Evolutionary conservation across 2,797 vertebrate genomes (phyloP).

Genomic region (Oophaga sylvatica): DNA sequence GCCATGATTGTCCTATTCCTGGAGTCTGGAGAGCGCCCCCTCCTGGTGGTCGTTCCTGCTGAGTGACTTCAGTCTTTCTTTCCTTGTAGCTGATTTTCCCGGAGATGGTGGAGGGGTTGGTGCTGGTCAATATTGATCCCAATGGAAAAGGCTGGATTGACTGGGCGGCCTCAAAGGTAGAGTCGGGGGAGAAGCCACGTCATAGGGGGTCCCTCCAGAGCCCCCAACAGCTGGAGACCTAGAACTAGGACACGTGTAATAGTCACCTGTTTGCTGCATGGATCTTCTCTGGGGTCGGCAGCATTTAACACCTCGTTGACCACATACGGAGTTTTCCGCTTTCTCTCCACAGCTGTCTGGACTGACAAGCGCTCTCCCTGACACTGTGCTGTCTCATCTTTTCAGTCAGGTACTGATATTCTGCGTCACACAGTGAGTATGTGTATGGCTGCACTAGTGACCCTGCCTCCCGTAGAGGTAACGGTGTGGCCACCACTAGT

Average conservation of each 20-base stretch:
- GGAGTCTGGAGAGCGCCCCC: background rate
- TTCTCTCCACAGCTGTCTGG: slow-evolving; percentile 82
- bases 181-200: background rate
- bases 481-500: background rate
- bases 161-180: slow-evolving; percentile 94
- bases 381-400: slow-evolving; percentile 89
- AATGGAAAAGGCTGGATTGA: slow-evolving; percentile 98
- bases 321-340: too few relatives aligned
- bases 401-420: slow-evolving; percentile 89
- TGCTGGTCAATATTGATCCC: slow-evolving; percentile 94
- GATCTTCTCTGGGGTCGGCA: background rate
- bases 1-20: background rate
- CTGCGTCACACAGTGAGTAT: background rate
- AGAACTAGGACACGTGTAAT: background rate
- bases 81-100: slow-evolving; percentile 88
- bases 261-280: background rate
- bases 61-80: background rate
- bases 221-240: too few relatives aligned
- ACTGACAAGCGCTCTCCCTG: slow-evolving; percentile 88
- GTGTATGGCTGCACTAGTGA: background rate
- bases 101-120: slow-evolving; percentile 92
- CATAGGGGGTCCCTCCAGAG: rapidly evolving
- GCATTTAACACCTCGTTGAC: background rate
- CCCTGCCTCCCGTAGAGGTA: background rate
- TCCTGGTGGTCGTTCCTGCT: background rate